Conservation (phyloP, 2,113 vertebrate genomes). For the Datnioides undecimradiatus region DNA sequence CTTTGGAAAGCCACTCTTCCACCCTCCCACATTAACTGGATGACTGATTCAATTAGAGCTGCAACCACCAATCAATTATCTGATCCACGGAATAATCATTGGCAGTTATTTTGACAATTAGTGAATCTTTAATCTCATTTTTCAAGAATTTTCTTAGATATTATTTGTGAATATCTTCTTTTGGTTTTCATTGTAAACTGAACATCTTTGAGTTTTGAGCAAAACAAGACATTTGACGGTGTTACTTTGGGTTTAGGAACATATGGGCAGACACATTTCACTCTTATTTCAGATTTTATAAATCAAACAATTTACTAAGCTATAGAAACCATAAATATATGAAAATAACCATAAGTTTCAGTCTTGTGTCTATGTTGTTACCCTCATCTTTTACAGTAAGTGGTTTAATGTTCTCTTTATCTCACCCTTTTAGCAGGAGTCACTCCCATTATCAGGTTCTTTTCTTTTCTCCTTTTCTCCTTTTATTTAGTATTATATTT, state of each 20-base stretch:
- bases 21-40: background rate
- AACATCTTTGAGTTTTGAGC: background rate
- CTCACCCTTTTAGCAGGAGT: no score
- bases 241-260: background rate
- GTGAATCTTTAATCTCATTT: background rate
- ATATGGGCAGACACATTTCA: no score
- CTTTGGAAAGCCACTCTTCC: background rate
- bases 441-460: background rate
- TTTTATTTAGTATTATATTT: background rate
- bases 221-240: background rate
- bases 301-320: background rate
- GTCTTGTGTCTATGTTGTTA: background rate
- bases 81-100: background rate
- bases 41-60: conserved; percentile 4
- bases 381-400: no score
- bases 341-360: background rate
- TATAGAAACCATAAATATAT: background rate
- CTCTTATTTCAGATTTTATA: background rate
- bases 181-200: background rate
- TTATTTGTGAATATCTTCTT: background rate
- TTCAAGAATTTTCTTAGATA: no score
- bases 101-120: background rate
- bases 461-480: background rate
- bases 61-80: background rate
- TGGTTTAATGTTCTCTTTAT: no score